These are phyloP conservation scores for Tiaroga cobitis DNA, from an alignment of 2,797 vertebrate genomes.

Conservation along the genomic window DNA sequence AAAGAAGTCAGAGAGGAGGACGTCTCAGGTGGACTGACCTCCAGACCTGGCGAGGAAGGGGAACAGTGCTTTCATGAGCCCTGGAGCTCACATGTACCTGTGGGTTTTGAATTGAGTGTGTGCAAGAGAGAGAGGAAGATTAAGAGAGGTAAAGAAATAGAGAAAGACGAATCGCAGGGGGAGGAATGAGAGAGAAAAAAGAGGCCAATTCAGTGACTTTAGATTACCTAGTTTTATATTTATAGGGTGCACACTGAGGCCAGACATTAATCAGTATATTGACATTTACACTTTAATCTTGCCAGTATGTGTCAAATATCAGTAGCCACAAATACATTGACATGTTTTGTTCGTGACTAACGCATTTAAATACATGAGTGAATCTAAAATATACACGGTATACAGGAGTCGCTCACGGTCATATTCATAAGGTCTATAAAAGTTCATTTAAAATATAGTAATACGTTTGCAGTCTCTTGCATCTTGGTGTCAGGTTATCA, in stretches of 20 bases:
- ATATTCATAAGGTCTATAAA: not conserved
- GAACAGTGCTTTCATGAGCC: slow-evolving; percentile 64
- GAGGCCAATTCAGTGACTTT: slow-evolving; percentile 21
- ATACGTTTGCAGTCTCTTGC: not conserved
- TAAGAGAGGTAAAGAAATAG: slow-evolving; percentile 8
- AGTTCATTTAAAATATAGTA: not conserved
- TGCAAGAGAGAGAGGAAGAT: slow-evolving; percentile 3
- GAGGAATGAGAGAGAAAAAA: not conserved
- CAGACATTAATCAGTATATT: slow-evolving; percentile 10
- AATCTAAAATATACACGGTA: not conserved
- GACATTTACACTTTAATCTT: slow-evolving; percentile 2
- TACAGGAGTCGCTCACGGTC: not conserved
- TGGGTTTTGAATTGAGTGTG: slow-evolving; percentile 59
- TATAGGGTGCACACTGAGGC: slow-evolving; percentile 6
- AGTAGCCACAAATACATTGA: not conserved
- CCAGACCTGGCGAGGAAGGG: slow-evolving; percentile 72
- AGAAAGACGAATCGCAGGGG: slow-evolving; percentile 29
- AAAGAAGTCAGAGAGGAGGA: slow-evolving; percentile 70
- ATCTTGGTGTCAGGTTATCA: not conserved
- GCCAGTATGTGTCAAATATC: not conserved
- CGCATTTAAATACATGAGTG: not conserved
- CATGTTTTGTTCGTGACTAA: not conserved
- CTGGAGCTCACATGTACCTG: slow-evolving; percentile 67
- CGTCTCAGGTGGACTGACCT: slow-evolving; percentile 69
- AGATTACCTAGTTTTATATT: slow-evolving; percentile 18